These are phyloP conservation scores for Alauda arvensis DNA, from an alignment of 2,797 vertebrate genomes.

Conservation along the genomic window DNA sequence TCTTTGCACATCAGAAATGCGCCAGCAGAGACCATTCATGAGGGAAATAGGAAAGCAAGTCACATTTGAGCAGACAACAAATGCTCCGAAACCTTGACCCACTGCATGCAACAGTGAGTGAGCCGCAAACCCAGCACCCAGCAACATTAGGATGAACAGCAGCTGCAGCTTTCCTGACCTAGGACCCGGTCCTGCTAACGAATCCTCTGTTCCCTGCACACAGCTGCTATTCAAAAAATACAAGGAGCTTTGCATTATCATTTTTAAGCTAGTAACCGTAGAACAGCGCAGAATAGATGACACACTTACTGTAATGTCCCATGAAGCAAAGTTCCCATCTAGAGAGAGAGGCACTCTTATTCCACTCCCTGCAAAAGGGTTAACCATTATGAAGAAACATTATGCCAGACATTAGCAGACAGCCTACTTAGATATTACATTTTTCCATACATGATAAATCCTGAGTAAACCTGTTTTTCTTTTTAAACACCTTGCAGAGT, in stretches of 20 bases:
- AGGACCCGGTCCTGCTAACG: slow-evolving; percentile 67
- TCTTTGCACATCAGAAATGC: slow-evolving; percentile 79
- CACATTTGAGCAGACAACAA: slow-evolving; percentile 77
- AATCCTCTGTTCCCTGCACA: slow-evolving; percentile 64
- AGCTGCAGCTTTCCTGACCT: slow-evolving; percentile 69
- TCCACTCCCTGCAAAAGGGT: slow-evolving; percentile 82
- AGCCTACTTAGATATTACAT: slow-evolving; percentile 80
- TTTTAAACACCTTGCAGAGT: slow-evolving; percentile 92
- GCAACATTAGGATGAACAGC: slow-evolving; percentile 61
- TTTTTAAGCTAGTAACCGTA: slow-evolving; percentile 73
- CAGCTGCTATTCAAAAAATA: slow-evolving; percentile 70
- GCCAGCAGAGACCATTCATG: slow-evolving; percentile 79
- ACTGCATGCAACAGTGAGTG: slow-evolving; percentile 74
- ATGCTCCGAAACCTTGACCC: slow-evolving; percentile 77
- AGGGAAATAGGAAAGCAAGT: slow-evolving; percentile 80
- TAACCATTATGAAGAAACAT: slow-evolving; percentile 81
- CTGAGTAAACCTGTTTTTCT: slow-evolving; percentile 83
- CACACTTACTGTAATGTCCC: slow-evolving; percentile 98
- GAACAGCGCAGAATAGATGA: slow-evolving; percentile 91
- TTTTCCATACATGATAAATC: slow-evolving; percentile 84
- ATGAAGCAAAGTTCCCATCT: slow-evolving; percentile 90
- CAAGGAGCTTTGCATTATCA: slow-evolving; percentile 77
- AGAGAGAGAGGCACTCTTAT: slow-evolving; percentile 81
- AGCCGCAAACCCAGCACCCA: slow-evolving; percentile 71
- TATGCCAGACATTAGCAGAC: slow-evolving; percentile 82